Conservation (phyloP, 2,888 invertebrate genomes). For the Yponomeuta cagnagella region DNA sequence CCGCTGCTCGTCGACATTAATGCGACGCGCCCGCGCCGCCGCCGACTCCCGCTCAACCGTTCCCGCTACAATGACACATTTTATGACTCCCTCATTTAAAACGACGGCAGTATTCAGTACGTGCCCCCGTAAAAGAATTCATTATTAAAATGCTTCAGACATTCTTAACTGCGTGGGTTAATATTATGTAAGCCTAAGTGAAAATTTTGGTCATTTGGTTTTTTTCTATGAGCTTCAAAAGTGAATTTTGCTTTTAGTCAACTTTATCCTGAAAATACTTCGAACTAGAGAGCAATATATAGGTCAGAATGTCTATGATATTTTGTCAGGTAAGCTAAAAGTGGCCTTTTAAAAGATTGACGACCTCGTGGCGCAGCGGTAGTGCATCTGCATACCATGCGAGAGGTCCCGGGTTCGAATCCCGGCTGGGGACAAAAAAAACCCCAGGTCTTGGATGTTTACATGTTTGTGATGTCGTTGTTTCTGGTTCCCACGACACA, state of each 20-base stretch:
- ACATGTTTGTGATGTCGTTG: no score
- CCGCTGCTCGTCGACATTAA: constrained; percentile 28
- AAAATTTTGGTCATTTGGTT: constrained; percentile 1
- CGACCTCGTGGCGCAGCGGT: no score
- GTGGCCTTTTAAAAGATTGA: no score
- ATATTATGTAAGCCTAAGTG: not conserved
- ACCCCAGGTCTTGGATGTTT: no score
- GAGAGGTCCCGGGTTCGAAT: no score
- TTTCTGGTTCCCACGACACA: no score
- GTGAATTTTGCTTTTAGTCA: not conserved
- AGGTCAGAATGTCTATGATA: no score
- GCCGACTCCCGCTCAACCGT: constrained; percentile 16
- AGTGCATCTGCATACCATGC: no score
- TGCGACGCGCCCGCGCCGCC: constrained; percentile 20
- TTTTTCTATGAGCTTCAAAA: not conserved
- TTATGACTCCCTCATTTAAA: constrained; percentile 61
- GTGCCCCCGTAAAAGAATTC: constrained; percentile 62
- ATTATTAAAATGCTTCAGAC: constrained; percentile 66
- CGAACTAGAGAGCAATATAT: no score
- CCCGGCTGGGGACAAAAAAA: no score
- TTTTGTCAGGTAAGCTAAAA: no score
- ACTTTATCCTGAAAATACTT: no score
- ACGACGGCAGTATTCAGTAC: constrained; percentile 54
- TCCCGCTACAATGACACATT: constrained; percentile 47
- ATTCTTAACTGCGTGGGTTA: constrained; percentile 51